These are phyloP conservation scores for Cotesia vestalis DNA, from an alignment of 1,140 invertebrate genomes.

Conservation along the genomic window DNA sequence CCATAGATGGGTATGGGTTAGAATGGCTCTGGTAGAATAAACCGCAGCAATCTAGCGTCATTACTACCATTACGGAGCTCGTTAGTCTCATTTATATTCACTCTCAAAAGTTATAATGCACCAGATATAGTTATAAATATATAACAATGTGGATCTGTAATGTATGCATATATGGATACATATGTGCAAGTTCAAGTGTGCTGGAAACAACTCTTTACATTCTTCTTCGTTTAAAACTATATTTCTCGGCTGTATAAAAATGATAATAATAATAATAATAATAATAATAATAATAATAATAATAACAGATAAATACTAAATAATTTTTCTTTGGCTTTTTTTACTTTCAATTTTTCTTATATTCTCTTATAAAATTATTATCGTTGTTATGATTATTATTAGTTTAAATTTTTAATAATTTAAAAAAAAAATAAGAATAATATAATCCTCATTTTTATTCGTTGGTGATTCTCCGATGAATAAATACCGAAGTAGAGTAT, in stretches of 20 bases:
- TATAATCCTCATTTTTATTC: not conserved
- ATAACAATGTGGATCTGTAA: not conserved
- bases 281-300: too few species aligned
- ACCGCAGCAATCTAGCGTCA: conserved; percentile 62
- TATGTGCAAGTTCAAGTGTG: too few species aligned
- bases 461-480: conserved; percentile 7
- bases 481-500: conserved; percentile 2
- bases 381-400: too few species aligned
- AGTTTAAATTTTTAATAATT: not conserved
- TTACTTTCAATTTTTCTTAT: too few species aligned
- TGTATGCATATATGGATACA: not conserved
- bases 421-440: not conserved
- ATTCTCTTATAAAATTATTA: too few species aligned
- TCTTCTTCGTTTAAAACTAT: too few species aligned
- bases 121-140: not conserved
- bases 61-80: conserved; percentile 64
- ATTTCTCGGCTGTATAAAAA: too few species aligned
- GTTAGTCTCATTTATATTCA: conserved; percentile 67
- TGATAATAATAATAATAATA: too few species aligned
- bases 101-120: conserved; percentile 32
- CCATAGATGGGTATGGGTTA: conserved; percentile 12
- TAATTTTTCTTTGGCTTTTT: too few species aligned
- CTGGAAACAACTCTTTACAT: too few species aligned
- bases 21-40: conserved; percentile 24
- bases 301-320: too few species aligned